These are phyloP conservation scores for Actinia tenebrosa DNA, from an alignment of 64 coral and sea anemone genomes.

Conservation along the genomic window DNA sequence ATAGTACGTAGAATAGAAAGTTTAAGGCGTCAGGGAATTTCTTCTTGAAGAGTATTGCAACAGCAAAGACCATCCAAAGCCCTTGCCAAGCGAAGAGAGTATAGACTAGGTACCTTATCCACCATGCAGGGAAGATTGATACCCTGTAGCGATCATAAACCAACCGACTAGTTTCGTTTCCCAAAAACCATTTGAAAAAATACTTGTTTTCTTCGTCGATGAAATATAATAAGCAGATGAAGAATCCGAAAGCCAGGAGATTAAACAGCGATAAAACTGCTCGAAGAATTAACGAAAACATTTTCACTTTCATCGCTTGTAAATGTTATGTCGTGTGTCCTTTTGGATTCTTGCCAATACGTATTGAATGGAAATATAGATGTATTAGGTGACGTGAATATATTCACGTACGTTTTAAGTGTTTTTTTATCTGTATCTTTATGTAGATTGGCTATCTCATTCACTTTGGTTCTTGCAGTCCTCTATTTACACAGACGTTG, in stretches of 20 bases:
- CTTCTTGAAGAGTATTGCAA: slow-evolving; percentile 7
- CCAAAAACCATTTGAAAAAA: slow-evolving; percentile 12
- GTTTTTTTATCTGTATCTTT: background rate
- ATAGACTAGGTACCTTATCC: background rate
- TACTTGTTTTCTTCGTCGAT: background rate
- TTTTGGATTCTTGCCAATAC: too few relatives aligned
- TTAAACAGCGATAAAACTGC: slow-evolving; percentile 1
- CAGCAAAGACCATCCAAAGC: slow-evolving; percentile 6
- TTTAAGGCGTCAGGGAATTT: slow-evolving; percentile 7
- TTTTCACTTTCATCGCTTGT: background rate
- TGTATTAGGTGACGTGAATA: background rate
- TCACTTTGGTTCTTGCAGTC: background rate
- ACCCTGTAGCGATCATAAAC: background rate
- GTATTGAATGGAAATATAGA: background rate
- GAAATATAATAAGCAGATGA: background rate
- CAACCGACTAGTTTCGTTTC: background rate
- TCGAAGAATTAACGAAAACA: background rate
- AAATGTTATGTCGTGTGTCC: background rate
- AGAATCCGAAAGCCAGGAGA: background rate
- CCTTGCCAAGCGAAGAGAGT: background rate
- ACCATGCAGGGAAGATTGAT: background rate
- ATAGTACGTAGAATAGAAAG: background rate
- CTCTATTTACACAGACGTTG: background rate
- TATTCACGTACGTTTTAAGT: background rate
- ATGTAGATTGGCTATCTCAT: background rate